phyloP scores from a whole-genome alignment of 2,797 vertebrate genomes.

The Caiman crocodilus region DNA sequence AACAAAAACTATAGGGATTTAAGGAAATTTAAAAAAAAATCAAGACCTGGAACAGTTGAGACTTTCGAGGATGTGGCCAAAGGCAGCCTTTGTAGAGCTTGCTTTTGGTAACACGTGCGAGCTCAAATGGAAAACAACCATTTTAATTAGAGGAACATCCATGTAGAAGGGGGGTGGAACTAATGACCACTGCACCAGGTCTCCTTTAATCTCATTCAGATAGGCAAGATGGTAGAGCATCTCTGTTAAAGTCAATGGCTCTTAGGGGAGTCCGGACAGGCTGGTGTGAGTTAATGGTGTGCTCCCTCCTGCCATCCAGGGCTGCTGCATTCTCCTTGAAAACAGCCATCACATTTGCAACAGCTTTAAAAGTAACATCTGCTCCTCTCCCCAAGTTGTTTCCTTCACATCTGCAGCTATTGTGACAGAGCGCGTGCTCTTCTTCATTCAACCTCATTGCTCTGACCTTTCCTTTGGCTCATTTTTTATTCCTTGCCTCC shows the following conservation, averaged over 20 bases:
- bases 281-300: neutral
- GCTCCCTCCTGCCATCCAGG: slow-evolving; percentile 10
- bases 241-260: slow-evolving; percentile 39
- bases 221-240: neutral
- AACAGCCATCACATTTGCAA: neutral
- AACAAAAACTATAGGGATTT: neutral
- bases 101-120: neutral
- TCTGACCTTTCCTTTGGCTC: slow-evolving; percentile 57
- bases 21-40: neutral
- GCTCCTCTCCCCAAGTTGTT: slow-evolving; percentile 37
- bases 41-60: neutral
- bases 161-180: slow-evolving; percentile 25
- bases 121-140: neutral
- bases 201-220: slow-evolving; percentile 33
- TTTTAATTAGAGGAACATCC: slow-evolving; percentile 9
- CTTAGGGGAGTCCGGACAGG: slow-evolving; percentile 24
- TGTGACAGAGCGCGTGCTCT: slow-evolving; percentile 16
- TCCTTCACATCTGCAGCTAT: neutral
- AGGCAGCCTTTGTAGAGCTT: neutral
- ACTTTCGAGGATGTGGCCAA: neutral
- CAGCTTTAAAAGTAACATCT: slow-evolving; percentile 25
- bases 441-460: slow-evolving; percentile 21
- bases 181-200: neutral
- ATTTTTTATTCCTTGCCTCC: slow-evolving; percentile 55
- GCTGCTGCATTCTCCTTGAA: slow-evolving; percentile 48